Evolutionary conservation across 2,797 vertebrate genomes (phyloP).

Genomic region (Dipus sagitta): DNA sequence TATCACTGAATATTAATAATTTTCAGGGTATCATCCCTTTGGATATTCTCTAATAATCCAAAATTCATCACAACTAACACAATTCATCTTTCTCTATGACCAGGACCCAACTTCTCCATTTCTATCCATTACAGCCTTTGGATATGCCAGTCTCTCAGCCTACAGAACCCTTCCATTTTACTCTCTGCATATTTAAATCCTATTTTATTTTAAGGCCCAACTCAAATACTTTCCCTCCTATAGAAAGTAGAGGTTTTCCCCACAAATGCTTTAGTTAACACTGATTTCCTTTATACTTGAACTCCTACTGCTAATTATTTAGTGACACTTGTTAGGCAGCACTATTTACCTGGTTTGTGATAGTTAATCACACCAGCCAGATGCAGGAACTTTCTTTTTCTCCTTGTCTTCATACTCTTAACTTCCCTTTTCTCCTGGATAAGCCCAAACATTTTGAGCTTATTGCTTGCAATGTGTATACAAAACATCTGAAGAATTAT

Average conservation of each 20-base stretch:
- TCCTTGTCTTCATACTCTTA: slow-evolving; percentile 18
- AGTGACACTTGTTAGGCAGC: neutral
- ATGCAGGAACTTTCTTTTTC: neutral
- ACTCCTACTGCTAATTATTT: slow-evolving; percentile 2
- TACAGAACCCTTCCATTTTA: slow-evolving; percentile 27
- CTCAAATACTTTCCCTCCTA: neutral
- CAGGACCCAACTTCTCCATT: slow-evolving; percentile 1
- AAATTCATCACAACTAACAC: slow-evolving; percentile 1
- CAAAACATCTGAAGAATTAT: slow-evolving; percentile 45
- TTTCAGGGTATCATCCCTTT: slow-evolving; percentile 18
- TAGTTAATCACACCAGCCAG: neutral
- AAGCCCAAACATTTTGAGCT: slow-evolving; percentile 25
- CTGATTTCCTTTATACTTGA: slow-evolving; percentile 36
- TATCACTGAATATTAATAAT: slow-evolving; percentile 41
- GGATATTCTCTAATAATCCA: slow-evolving; percentile 13
- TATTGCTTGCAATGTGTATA: neutral
- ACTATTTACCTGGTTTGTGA: neutral
- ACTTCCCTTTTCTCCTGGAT: slow-evolving; percentile 42
- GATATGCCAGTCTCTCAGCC: neutral
- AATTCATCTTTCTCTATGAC: slow-evolving; percentile 43
- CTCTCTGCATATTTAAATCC: slow-evolving; percentile 20
- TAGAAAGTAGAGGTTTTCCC: neutral
- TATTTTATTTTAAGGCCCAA: neutral
- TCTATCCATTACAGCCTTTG: neutral
- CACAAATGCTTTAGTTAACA: neutral